phyloP scores from a whole-genome alignment of 2,797 vertebrate genomes.

The Psittacula echo region DNA sequence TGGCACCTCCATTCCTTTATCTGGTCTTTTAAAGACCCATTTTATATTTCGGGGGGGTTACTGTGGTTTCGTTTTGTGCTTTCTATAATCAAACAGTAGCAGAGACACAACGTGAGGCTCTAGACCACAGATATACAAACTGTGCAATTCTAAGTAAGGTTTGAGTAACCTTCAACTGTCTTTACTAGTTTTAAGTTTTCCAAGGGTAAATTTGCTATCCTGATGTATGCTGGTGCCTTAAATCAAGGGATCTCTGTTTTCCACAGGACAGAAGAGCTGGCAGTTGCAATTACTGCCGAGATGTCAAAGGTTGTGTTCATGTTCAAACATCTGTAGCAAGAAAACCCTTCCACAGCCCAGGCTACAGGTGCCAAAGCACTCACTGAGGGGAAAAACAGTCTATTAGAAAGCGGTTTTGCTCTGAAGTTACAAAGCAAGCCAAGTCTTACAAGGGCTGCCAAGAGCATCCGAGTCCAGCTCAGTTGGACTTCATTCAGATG shows the following conservation, averaged over 20 bases:
- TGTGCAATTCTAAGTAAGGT: background rate
- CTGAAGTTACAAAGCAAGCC: conserved; percentile 22
- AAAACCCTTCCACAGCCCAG: background rate
- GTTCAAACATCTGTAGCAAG: conserved; percentile 23
- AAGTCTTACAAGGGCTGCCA: background rate
- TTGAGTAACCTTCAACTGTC: background rate
- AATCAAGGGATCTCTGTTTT: background rate
- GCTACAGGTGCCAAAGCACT: conserved; percentile 17
- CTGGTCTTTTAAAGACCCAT: background rate
- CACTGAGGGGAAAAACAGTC: conserved; percentile 12
- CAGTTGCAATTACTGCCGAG: background rate
- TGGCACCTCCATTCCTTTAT: background rate
- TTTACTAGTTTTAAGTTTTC: background rate
- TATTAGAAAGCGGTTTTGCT: conserved; percentile 20
- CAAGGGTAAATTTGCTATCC: background rate
- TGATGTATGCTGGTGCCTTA: background rate
- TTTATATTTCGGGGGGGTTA: background rate
- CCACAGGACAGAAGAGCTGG: background rate
- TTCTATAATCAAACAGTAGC: background rate
- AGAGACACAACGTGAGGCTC: background rate
- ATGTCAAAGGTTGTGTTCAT: background rate
- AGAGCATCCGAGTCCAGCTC: conserved; percentile 1
- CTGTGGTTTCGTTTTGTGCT: background rate
- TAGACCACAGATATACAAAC: background rate
- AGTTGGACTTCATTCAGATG: background rate